Evolutionary conservation across 2,888 invertebrate genomes (phyloP), one percentile per base, ranked within the genome.

Genomic region (Lacanobia oleracea): DNA sequence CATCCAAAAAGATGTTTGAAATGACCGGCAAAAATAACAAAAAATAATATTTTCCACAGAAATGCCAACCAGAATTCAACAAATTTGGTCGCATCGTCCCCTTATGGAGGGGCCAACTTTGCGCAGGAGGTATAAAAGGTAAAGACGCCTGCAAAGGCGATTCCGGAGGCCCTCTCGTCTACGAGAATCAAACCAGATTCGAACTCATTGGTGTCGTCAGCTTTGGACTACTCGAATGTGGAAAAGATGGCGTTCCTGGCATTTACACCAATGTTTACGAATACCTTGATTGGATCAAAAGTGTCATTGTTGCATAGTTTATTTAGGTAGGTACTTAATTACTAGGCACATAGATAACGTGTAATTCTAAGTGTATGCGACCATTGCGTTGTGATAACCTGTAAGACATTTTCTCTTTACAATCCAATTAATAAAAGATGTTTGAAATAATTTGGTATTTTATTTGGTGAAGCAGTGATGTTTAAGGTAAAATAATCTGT

Each of bases 151-250:
- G 97, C 85, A 88, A 92, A 37, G 97, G 97, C 0, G 97, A 97
- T 81, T 97, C 97, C 59, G 97, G 97, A 1, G 97, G 97, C 0
- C 97, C 97, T 0, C 91, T 97, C 16, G 97, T 97, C 94, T 89
- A 89, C 18, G 86, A 91, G 4, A 88, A 87, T 43, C 77, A 66
- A 10, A 75, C 81, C 5, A 72, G 23, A 0, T 87, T 87, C 18
- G 93, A 93, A 59, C 85, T 87, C 0, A 48, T 86, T 7, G 97
- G 97, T 0, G 88, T 97, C 16, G 97, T 97, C 14, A 97, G 97
- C 7, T 97, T 96, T 81, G 97, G 97, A 2, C 97, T 96, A 0
- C 92, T 94, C 0, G 95, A 95, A 0, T 97, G 97, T 84, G 97
- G 97, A 0, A 90, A 91, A 40, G 93, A 94, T 0, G 72, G 75